These are phyloP conservation scores for Acanthiza pusilla DNA, from an alignment of 2,797 vertebrate species.

Conservation along the genomic window DNA sequence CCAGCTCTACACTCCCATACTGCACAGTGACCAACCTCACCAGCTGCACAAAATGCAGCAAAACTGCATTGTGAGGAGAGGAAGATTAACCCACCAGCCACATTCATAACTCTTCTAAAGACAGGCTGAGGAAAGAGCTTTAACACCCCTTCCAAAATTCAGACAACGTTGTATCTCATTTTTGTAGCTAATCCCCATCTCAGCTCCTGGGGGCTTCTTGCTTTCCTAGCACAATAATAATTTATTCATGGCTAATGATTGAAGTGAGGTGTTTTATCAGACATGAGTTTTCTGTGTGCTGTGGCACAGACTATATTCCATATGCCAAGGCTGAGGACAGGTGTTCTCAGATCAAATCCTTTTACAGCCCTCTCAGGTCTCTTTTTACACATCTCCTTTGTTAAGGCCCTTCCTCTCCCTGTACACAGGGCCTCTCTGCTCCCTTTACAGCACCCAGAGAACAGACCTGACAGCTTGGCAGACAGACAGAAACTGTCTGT, in stretches of 20 bases:
- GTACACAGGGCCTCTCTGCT: not conserved
- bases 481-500: not conserved
- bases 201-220: not conserved
- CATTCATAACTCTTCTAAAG: not conserved
- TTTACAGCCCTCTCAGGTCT: not conserved
- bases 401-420: not conserved
- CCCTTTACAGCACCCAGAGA: not conserved
- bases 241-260: not conserved
- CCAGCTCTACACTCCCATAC: not conserved
- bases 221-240: not conserved
- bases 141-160: not conserved
- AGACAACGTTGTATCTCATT: not conserved
- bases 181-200: not conserved
- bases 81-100: not conserved
- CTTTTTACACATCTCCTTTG: not conserved
- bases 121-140: not conserved
- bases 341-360: not conserved
- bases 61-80: not conserved
- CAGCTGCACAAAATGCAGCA: not conserved
- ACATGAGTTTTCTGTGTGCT: not conserved
- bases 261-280: not conserved
- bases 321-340: not conserved
- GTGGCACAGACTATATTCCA: not conserved
- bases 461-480: not conserved
- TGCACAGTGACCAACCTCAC: rapidly evolving